A percentile compares a stretch with the other conserved stretches of the same genome.
These are phyloP conservation scores for Danio albolineatus DNA, from an alignment of 2,797 vertebrate genomes.

Conservation along the genomic window DNA sequence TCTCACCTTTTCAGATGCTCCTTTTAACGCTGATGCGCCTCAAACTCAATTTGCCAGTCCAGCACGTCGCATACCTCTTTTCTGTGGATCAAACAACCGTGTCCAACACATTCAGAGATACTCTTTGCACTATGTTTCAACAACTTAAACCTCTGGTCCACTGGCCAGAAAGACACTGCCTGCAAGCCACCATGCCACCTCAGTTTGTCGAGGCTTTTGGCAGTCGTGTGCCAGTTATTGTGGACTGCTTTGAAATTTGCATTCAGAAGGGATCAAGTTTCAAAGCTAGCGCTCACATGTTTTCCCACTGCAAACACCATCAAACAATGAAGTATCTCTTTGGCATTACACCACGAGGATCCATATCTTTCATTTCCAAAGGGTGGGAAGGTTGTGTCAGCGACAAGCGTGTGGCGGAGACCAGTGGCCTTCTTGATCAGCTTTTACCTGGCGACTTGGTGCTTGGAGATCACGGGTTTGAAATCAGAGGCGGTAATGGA, in stretches of 20 bases:
- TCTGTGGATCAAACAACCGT: background rate
- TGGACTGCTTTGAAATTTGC: background rate
- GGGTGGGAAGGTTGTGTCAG: background rate
- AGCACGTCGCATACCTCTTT: background rate
- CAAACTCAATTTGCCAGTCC: background rate
- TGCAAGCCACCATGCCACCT: background rate
- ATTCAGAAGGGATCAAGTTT: background rate
- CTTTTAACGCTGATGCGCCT: background rate
- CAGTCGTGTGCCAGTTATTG: background rate
- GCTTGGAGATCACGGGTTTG: background rate
- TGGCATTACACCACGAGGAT: background rate
- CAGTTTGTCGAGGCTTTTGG: conserved; percentile 7
- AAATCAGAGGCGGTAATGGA: background rate
- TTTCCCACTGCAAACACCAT: background rate
- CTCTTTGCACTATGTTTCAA: background rate
- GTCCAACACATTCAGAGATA: background rate
- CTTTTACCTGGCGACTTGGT: background rate
- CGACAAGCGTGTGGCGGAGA: background rate
- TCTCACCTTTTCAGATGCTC: background rate
- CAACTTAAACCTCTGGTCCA: background rate
- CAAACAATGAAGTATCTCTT: background rate
- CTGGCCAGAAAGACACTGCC: conserved; percentile 15
- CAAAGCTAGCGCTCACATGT: background rate
- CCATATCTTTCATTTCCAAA: background rate
- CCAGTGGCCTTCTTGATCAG: background rate